Evolutionary conservation across 2,888 invertebrate species (phyloP).

Genomic region (Amphipyra tragopoginis): DNA sequence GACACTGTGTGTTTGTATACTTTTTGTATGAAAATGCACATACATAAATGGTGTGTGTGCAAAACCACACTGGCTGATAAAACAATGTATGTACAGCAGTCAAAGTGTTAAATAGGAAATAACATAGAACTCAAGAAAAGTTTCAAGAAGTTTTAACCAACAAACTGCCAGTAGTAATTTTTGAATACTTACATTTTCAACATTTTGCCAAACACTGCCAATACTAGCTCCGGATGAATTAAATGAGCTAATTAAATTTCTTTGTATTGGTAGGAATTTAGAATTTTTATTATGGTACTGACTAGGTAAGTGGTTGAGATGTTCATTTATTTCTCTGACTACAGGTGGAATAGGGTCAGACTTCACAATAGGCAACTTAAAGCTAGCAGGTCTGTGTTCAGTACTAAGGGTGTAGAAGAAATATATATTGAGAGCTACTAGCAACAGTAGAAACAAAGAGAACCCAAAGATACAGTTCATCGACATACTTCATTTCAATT

Average conservation of each 20-base stretch:
- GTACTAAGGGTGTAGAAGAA: slow-evolving; percentile 82
- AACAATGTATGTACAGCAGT: too few relatives aligned
- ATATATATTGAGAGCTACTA: slow-evolving; percentile 83
- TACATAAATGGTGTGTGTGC: too few relatives aligned
- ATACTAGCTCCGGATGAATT: slow-evolving; percentile 73
- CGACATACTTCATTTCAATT: slow-evolving; percentile 73
- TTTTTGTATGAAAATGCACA: too few relatives aligned
- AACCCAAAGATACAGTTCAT: slow-evolving; percentile 85
- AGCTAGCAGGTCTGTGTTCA: slow-evolving; percentile 66
- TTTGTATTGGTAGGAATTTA: slow-evolving; percentile 74
- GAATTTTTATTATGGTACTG: slow-evolving; percentile 78
- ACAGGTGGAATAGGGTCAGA: slow-evolving; percentile 71
- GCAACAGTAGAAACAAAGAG: slow-evolving; percentile 79
- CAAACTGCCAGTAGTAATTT: background rate
- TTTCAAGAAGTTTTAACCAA: background rate
- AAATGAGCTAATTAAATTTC: slow-evolving; percentile 75
- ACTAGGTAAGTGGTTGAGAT: slow-evolving; percentile 80
- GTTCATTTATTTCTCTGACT: slow-evolving; percentile 79
- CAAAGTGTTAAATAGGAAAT: too few relatives aligned
- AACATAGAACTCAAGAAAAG: too few relatives aligned
- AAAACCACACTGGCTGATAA: too few relatives aligned
- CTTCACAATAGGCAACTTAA: slow-evolving; percentile 72
- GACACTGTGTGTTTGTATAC: too few relatives aligned
- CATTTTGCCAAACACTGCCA: slow-evolving; percentile 72
- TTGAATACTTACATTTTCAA: slow-evolving; percentile 74